phyloP scores from a whole-genome alignment of 2,113 vertebrate species.

The Arizona elegans region DNA sequence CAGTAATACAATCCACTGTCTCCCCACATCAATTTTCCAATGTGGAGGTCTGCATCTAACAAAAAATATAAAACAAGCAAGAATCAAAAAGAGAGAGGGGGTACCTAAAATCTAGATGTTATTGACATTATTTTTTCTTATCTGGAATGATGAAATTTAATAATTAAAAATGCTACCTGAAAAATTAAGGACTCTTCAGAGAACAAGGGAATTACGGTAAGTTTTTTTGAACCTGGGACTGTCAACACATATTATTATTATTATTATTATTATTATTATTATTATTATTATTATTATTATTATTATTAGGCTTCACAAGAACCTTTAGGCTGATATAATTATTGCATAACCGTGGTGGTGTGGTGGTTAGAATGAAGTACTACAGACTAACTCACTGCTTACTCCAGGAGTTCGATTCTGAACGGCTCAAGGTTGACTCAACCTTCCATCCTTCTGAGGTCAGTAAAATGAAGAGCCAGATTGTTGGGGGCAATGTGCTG shows the following conservation, averaged over 20 bases:
- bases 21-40: constrained; percentile 93
- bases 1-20: constrained; percentile 97
- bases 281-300: background rate
- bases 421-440: too few species aligned
- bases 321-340: background rate
- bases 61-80: constrained; percentile 30
- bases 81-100: background rate
- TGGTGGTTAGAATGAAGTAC: too few species aligned
- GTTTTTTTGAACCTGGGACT: background rate
- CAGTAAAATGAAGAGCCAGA: too few species aligned
- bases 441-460: too few species aligned
- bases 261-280: background rate
- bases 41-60: constrained; percentile 90
- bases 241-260: background rate
- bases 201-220: background rate
- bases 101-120: background rate
- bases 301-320: background rate
- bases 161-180: background rate
- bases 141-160: background rate
- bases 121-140: constrained; percentile 5
- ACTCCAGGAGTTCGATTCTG: too few species aligned
- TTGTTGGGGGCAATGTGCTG: too few species aligned
- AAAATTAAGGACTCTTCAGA: background rate
- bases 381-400: too few species aligned
- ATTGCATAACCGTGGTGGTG: too few species aligned